Percentiles rank a stretch among this genome's conserved stretches.
Evolutionary conservation across 2,888 invertebrate genomes (phyloP).

Genomic region (Drosophila mulleri): DNA sequence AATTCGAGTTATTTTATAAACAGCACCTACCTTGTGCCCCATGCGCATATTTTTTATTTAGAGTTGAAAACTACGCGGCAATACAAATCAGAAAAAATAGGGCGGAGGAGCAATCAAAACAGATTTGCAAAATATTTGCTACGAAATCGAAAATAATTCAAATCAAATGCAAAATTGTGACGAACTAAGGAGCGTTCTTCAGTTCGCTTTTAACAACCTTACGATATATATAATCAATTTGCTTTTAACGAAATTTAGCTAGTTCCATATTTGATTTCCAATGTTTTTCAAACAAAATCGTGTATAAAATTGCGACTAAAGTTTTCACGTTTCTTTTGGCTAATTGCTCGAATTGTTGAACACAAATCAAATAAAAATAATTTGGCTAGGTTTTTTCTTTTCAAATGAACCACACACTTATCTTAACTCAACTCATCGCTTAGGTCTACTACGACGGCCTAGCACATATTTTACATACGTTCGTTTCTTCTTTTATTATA

Average conservation of each 20-base stretch:
- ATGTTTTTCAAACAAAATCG: slow-evolving; percentile 53
- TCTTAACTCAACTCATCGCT: slow-evolving; percentile 44
- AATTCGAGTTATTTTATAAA: slow-evolving; percentile 56
- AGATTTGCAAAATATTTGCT: slow-evolving; percentile 30
- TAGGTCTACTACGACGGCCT: slow-evolving; percentile 47
- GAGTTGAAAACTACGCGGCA: slow-evolving; percentile 77
- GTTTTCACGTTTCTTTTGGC: slow-evolving; percentile 37
- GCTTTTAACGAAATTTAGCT: slow-evolving; percentile 66
- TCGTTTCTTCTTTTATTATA: background rate
- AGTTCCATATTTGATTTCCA: slow-evolving; percentile 53
- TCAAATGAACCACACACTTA: slow-evolving; percentile 60
- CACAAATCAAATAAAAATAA: slow-evolving; percentile 65
- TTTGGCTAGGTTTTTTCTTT: slow-evolving; percentile 55
- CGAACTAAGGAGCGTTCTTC: slow-evolving; percentile 27
- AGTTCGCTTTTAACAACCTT: slow-evolving; percentile 58
- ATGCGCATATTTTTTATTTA: slow-evolving; percentile 64
- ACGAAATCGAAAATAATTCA: slow-evolving; percentile 31
- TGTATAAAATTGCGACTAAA: slow-evolving; percentile 53
- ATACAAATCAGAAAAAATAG: slow-evolving; percentile 17
- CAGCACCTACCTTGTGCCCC: slow-evolving; percentile 79
- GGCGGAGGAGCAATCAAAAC: slow-evolving; percentile 28
- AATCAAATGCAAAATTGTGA: slow-evolving; percentile 21
- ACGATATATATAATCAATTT: slow-evolving; percentile 43
- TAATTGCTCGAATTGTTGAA: slow-evolving; percentile 50
- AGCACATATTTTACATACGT: slow-evolving; percentile 40